These are phyloP conservation scores for Miichthys miiuy DNA, from an alignment of 2,797 vertebrate species.

Conservation along the genomic window DNA sequence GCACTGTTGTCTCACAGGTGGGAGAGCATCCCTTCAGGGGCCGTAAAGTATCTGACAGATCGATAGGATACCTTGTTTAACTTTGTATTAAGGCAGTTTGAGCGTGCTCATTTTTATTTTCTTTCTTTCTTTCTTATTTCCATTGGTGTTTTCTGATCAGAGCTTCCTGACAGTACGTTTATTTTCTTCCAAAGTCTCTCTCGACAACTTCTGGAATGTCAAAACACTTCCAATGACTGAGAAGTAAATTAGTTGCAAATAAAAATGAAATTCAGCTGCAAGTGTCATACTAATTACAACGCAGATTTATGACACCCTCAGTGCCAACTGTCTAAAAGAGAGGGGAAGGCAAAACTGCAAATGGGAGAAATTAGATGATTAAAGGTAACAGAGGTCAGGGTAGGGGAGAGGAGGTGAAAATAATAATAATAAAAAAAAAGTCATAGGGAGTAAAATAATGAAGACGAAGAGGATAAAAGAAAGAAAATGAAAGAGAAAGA, in stretches of 20 bases:
- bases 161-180: slow-evolving; percentile 49
- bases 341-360: slow-evolving; percentile 25
- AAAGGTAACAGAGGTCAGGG: slow-evolving; percentile 33
- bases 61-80: slow-evolving; percentile 49
- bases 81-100: slow-evolving; percentile 50
- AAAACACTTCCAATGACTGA: slow-evolving; percentile 57
- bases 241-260: slow-evolving; percentile 50
- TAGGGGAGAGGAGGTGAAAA: not conserved
- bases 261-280: slow-evolving; percentile 50
- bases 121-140: slow-evolving; percentile 18
- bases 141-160: slow-evolving; percentile 52
- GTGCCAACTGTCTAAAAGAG: slow-evolving; percentile 27
- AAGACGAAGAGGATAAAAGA: slow-evolving; percentile 45
- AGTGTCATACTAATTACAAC: slow-evolving; percentile 61
- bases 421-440: slow-evolving; percentile 32
- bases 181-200: slow-evolving; percentile 45
- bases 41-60: slow-evolving; percentile 39
- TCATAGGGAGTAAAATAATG: slow-evolving; percentile 44
- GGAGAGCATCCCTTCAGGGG: not conserved
- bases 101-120: slow-evolving; percentile 24
- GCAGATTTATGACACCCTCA: slow-evolving; percentile 42
- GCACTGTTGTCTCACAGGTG: slow-evolving; percentile 73
- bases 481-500: slow-evolving; percentile 47
- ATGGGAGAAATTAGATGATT: slow-evolving; percentile 39
- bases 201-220: slow-evolving; percentile 52